Base-by-base conservation (phyloP, 2,797 vertebrate genomes). In the Hirundo rustica region DNA sequence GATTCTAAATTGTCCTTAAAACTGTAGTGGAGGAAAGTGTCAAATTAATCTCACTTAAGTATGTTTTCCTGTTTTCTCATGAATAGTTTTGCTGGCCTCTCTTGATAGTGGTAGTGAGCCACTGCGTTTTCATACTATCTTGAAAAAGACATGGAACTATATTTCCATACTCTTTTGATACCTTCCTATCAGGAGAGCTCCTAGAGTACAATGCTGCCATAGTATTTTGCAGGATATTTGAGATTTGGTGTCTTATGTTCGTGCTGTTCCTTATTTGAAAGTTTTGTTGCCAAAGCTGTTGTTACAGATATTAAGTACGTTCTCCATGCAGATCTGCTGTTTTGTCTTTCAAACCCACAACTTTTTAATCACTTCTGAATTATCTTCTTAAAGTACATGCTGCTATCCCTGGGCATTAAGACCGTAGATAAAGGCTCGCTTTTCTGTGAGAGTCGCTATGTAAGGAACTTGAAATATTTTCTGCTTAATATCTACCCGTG, bases 61-160 rank as follows among this genome's bases (percentile, higher is more conserved):
- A 40, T 77, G 91, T 44, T 83, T 94, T 92, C 92, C 89, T 96
- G 92, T 93, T 92, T 95, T 79, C 44, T 89, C 54, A 68, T 73
- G 60, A 81, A 62, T 18, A 57, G 42, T 92, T 93, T 81, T 82
- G 50, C 88, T 96, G 94, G 58, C 30, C 66, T 92, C 50, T 89
- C 47, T 91, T 80, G 94, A 93, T 94, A 95, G 94, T 71, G 75
- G 57, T 74, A 74, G 75, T 73, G 66, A 89, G 79, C 70, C 5
- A 3, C 51, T 89, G 16, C 3, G 11, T 70, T 71, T 94, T 42
- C 25, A 8, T 62, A 3, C 34, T 50, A 3, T 88, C 75, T 72
- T 62, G 44, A 77, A 65, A 91, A 88, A 83, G 55, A 78, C 38
- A n/a, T 40, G 26, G 36, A 83, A 77, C 17, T 85, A 60, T 45